These are phyloP conservation scores for Patagioenas fasciata DNA, from an alignment of 2,113 vertebrate genomes.

Conservation along the genomic window DNA sequence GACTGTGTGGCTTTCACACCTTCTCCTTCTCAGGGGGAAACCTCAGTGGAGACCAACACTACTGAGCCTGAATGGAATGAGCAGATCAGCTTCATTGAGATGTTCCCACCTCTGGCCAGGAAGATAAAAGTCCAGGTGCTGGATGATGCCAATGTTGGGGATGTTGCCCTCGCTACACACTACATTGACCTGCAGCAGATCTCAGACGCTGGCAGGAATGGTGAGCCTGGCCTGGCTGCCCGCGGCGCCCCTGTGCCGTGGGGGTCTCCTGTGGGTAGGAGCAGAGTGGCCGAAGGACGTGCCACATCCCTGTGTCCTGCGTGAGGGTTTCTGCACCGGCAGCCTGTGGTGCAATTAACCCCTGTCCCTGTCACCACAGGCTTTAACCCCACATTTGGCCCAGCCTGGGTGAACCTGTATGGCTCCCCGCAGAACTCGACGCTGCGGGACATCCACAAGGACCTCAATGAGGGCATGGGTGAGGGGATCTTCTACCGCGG, in stretches of 20 bases:
- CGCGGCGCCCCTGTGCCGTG: no score
- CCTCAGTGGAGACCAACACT: conserved; percentile 79
- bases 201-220: conserved; percentile 86
- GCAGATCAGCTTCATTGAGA: conserved; percentile 92
- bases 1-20: neutral
- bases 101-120: conserved; percentile 89
- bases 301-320: neutral
- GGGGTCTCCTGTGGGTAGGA: neutral
- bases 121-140: conserved; percentile 87
- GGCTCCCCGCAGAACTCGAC: conserved; percentile 87
- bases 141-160: conserved; percentile 85
- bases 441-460: conserved; percentile 83
- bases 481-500: conserved; percentile 90
- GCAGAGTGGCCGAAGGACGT: neutral
- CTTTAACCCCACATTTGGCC: conserved; percentile 91
- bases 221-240: conserved; percentile 53
- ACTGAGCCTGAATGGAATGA: conserved; percentile 88
- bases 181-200: conserved; percentile 90
- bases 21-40: conserved; percentile 83
- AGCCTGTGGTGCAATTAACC: neutral
- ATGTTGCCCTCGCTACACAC: conserved; percentile 87
- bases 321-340: neutral
- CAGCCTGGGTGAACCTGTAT: conserved; percentile 90
- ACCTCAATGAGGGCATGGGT: conserved; percentile 87
- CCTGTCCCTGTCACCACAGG: conserved; percentile 62